Conservation (phyloP, 2,888 invertebrate genomes). For the Thecophora atra region DNA sequence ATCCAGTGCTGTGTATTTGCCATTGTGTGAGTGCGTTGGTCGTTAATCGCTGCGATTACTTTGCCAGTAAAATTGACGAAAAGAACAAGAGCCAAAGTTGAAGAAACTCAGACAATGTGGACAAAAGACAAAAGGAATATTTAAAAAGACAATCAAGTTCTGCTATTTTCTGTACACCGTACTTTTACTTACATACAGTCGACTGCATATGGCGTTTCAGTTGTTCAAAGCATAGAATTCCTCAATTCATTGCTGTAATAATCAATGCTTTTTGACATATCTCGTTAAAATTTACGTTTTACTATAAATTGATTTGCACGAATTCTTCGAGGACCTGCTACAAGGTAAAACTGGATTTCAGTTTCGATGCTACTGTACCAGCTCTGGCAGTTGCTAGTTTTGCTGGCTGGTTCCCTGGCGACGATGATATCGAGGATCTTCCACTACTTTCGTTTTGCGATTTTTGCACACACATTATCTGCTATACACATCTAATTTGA, state of each 20-base stretch:
- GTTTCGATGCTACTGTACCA: slow-evolving; percentile 10
- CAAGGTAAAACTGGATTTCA: too few relatives aligned
- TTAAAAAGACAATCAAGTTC: neutral
- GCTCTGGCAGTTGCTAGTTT: neutral
- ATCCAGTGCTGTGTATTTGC: neutral
- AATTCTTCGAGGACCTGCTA: slow-evolving; percentile 7
- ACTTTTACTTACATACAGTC: neutral
- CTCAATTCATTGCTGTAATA: slow-evolving; percentile 14
- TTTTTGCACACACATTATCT: slow-evolving; percentile 32
- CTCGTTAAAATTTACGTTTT: neutral
- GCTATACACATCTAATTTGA: slow-evolving; percentile 32
- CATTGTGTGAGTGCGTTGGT: neutral
- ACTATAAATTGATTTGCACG: slow-evolving; percentile 22
- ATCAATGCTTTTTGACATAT: slow-evolving; percentile 12
- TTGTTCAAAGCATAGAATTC: neutral
- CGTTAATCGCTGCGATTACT: neutral
- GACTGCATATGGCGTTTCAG: neutral
- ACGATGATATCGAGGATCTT: slow-evolving; percentile 21
- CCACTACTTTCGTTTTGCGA: slow-evolving; percentile 27
- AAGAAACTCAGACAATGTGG: slow-evolving; percentile 15
- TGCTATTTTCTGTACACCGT: neutral
- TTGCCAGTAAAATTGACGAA: neutral
- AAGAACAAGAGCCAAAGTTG: slow-evolving; percentile 6
- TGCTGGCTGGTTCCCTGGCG: neutral
- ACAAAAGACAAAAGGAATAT: neutral